These are phyloP conservation scores for Orchestes rusci DNA, from an alignment of 2,888 invertebrate species.

Conservation along the genomic window DNA sequence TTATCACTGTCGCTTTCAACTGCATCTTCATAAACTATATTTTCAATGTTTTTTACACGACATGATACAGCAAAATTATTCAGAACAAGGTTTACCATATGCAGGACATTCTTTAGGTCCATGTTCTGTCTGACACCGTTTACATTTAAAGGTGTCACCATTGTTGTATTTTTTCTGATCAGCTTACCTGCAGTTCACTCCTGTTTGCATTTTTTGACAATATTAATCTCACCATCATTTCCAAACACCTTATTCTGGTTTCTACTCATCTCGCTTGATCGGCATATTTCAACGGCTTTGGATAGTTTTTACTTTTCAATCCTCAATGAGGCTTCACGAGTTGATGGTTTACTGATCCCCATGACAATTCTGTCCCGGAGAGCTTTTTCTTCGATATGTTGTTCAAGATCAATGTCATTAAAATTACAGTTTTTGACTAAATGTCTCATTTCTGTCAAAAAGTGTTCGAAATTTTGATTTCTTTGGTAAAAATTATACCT, in stretches of 20 bases:
- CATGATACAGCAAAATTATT: conserved; percentile 4
- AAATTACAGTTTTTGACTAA: conserved; percentile 17
- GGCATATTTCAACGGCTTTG: conserved; percentile 26
- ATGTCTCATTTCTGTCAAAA: conserved; percentile 23
- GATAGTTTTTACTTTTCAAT: conserved; percentile 25
- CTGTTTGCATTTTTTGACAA: too few species aligned
- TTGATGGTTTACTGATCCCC: conserved; percentile 24
- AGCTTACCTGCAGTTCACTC: conserved; percentile 4
- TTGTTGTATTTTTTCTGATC: not conserved
- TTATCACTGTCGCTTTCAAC: too few species aligned
- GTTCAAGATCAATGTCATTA: conserved; percentile 13
- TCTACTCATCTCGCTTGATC: too few species aligned
- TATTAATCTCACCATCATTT: too few species aligned
- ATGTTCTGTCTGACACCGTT: too few species aligned
- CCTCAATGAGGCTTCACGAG: conserved; percentile 25
- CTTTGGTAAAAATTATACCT: conserved; percentile 27
- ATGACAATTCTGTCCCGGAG: conserved; percentile 27
- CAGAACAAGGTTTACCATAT: too few species aligned
- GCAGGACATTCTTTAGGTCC: too few species aligned
- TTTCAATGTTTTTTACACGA: not conserved
- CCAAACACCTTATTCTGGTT: too few species aligned
- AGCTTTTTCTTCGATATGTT: conserved; percentile 23
- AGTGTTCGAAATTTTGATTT: conserved; percentile 27
- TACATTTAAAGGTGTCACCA: conserved; percentile 7
- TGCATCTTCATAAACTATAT: not conserved